Evolutionary conservation across 2,888 invertebrate genomes (phyloP), one percentile per base, ranked within the genome.

Genomic region (Lissocephala sabroskyi): DNA sequence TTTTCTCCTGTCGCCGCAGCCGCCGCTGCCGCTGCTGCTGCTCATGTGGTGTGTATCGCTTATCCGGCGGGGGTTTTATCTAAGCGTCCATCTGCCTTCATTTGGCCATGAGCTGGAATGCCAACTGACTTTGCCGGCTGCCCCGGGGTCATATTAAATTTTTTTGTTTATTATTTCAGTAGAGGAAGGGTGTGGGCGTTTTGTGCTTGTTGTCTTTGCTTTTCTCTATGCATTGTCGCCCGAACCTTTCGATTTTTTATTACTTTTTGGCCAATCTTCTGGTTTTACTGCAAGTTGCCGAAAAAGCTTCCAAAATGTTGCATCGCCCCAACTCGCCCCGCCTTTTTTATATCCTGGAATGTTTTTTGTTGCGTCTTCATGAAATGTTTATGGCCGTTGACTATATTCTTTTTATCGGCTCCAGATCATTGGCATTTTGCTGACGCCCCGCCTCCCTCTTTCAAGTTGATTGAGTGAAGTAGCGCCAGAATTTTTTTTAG

Each of bases 321-420:
- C n/a, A n/a, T n/a, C n/a, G n/a, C n/a, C n/a, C 23, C 7, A 7
- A 23, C 4, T 23, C 23, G 23, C 43, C 35, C 28, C 36, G 41
- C 45, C 45, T 29, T 47, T 61, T 62, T 66, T 63, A 64, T 59
- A 54, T 56, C 54, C 28, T 26, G 51, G 42, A 50, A 59, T 65
- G 63, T 57, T 55, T 56, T 68, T 55, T 58, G 52, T 64, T 50
- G 54, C 49, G 58, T 57, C 64, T 59, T 70, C 68, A 70, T 73
- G 70, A 65, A 68, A 70, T 76, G 65, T 71, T 76, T 73, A 70
- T 73, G 36, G 59, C 65, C 47, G 43, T 49, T 44, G 46, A 32
- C 42, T 51, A 36, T 63, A 59, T 62, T 59, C 44, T 50, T 63
- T 62, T 57, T 58, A 62, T 61, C 53, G 50, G 19, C 16, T 23